Evolutionary conservation across 2,113 vertebrate species (phyloP), one percentile per base, ranked within the genome.

Genomic region (Hypanus sabinus): DNA sequence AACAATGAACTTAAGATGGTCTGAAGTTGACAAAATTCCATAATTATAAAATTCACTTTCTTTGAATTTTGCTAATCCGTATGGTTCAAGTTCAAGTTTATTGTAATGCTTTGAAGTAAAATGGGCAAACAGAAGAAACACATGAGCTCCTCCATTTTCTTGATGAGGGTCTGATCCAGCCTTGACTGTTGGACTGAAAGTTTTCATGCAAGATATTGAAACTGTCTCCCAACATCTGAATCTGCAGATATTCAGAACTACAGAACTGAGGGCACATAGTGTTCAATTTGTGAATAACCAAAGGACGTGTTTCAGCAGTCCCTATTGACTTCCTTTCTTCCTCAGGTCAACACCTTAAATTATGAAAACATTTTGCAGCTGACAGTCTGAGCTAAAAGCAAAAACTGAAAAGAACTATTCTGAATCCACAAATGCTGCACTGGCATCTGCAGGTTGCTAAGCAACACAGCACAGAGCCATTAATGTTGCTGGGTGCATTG

Each of bases 351-450:
- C 62, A 62, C 62, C 85, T 90, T 90, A 90, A 90, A 90, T 90
- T 90, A 65, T 90, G 85, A 90, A 90, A 90, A 24, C 85, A 90
- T 90, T 90, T 90, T 90, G 85, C 85, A 90, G 85, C 85, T 68
- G 60, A 88, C 57, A 62, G 27, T 62, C 57, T 88, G 55, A 88
- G 83, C 14, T 88, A 62, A 60, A 88, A 88, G 85, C 60, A 90
- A 90, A 90, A 68, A 65, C n/a, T 46, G 46, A 60, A 90, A 68
- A 62, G 85, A 62, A 90, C 85, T 33, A 60, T 90, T 65, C 85
- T 90, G 85, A 90, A 90, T 68, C 85, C 85, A 68, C 85, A 90
- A 90, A 90, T 90, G 62, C 85, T 90, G 85, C 85, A 65, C 62
- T 90, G 85, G 85, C 60, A 90, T 90, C 85, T 90, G 57, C 60